Percentiles rank a stretch among this genome's conserved stretches.
Evolutionary conservation across 2,113 vertebrate genomes (phyloP).

Genomic region (Tenrec ecaudatus): DNA sequence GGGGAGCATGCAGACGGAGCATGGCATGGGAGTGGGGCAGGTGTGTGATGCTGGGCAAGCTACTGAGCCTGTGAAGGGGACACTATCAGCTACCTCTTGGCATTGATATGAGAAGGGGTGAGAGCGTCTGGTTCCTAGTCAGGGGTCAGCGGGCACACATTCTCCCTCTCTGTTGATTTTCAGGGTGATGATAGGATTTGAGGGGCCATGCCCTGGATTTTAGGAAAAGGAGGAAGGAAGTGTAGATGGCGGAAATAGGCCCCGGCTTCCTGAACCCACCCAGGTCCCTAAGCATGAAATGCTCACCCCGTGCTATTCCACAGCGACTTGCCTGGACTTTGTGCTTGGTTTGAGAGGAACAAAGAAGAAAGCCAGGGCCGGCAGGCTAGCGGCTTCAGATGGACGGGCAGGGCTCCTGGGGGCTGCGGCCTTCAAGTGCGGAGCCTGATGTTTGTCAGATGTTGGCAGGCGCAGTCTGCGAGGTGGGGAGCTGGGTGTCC

Average conservation of each 20-base stretch:
- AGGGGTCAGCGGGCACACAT: background rate
- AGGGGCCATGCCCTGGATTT: background rate
- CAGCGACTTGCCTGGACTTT: background rate
- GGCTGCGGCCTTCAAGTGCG: background rate
- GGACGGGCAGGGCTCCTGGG: background rate
- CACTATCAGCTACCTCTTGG: background rate
- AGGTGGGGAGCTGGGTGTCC: background rate
- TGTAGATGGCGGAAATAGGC: background rate
- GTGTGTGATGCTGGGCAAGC: background rate
- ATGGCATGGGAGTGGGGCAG: background rate
- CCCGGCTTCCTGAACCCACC: background rate
- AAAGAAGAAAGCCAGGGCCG: conserved; percentile 16
- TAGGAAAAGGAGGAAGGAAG: background rate
- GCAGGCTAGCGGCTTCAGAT: background rate
- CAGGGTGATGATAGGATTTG: background rate
- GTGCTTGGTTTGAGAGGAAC: conserved; percentile 13
- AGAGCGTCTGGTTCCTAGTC: background rate
- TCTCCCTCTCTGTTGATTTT: background rate
- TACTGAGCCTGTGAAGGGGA: conserved; percentile 11
- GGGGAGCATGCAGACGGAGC: background rate
- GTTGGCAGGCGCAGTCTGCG: background rate
- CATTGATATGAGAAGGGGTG: background rate
- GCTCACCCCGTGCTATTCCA: background rate
- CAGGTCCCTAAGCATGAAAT: background rate
- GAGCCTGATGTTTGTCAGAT: conserved; percentile 59